Conservation (phyloP, 2,888 invertebrate genomes). For the Octodonta nipae region DNA sequence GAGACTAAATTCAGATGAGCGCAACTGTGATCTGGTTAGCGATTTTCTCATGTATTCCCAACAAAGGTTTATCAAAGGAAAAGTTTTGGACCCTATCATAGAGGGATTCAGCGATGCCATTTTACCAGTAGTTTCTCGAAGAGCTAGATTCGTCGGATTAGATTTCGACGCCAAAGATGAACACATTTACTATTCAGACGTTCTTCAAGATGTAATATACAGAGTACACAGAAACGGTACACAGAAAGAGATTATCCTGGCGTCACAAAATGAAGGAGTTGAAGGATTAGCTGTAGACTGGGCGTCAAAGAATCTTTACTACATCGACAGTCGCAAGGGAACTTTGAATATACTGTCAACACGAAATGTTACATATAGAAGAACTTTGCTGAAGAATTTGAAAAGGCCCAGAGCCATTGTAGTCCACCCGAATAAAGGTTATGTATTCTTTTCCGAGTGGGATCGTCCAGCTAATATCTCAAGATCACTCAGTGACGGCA, state of each 20-base stretch:
- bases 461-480: slow-evolving; percentile 93
- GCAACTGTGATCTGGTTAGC: slow-evolving; percentile 66
- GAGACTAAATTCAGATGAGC: slow-evolving; percentile 56
- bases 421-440: slow-evolving; percentile 89
- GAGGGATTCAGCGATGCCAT: slow-evolving; percentile 92
- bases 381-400: slow-evolving; percentile 72
- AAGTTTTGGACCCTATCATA: slow-evolving; percentile 73
- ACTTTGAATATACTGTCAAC: slow-evolving; percentile 86
- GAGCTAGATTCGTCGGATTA: slow-evolving; percentile 86
- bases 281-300: slow-evolving; percentile 92
- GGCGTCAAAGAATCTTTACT: slow-evolving; percentile 89
- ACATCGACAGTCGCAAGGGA: slow-evolving; percentile 87
- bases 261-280: slow-evolving; percentile 93
- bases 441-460: slow-evolving; percentile 91
- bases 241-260: slow-evolving; percentile 74
- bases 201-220: slow-evolving; percentile 88
- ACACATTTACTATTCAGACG: slow-evolving; percentile 94
- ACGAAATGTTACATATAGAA: slow-evolving; percentile 66
- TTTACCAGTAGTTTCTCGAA: slow-evolving; percentile 77
- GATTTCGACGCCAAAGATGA: slow-evolving; percentile 85
- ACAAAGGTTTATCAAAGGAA: slow-evolving; percentile 83
- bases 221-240: slow-evolving; percentile 66
- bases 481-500: slow-evolving; percentile 81
- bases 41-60: slow-evolving; percentile 93
- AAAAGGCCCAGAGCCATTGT: slow-evolving; percentile 92